Evolutionary conservation across 2,888 invertebrate species (phyloP), one percentile per base, ranked within the genome.

Genomic region (Lomographa bimaculata): DNA sequence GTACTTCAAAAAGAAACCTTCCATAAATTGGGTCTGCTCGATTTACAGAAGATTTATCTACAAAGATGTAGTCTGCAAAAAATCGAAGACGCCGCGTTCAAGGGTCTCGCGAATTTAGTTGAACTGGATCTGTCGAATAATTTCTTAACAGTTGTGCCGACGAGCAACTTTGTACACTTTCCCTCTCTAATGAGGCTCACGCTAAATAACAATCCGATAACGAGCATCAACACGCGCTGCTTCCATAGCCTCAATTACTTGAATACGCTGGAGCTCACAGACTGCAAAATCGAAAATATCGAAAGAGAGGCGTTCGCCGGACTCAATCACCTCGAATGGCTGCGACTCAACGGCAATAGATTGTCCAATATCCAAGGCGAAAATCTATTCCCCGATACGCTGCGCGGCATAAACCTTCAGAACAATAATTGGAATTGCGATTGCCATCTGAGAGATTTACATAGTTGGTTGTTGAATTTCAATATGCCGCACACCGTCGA

Each of bases 391-490:
- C 95, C 96, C n/a, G 92, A 93, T 46, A 92, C 93, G 28, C 84
- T 97, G 56, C 93, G 95, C 60, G 96, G 95, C 40, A 91, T 97
- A 41, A 93, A 95, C 63, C 84, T 97, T 55, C 94, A 96, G 73
- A 94, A 94, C 72, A 97, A 97, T 90, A 94, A 94, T 53, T 97
- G 97, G 97, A 91, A 93, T 57, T 97, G 97, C 79, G 96, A 97
- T 79, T 97, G 97, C 77, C 92, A 93, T 57, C 89, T 97, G 64
- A 86, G 93, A 56, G 93, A 95, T 61, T 84, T 97, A 64, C 93
- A 95, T 67, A 82, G 91, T 50, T 97, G 96, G 96, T 90, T 97
- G 60, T 90, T 91, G 54, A 92, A 92, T 68, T 93, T 94, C 69
- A 94, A 93, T 65, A 93, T 94, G 56, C 95, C 96, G 4, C 93